Evolutionary conservation across 1,140 invertebrate genomes (phyloP), one percentile per base, ranked within the genome.

Genomic region (Antheraea pernyi): DNA sequence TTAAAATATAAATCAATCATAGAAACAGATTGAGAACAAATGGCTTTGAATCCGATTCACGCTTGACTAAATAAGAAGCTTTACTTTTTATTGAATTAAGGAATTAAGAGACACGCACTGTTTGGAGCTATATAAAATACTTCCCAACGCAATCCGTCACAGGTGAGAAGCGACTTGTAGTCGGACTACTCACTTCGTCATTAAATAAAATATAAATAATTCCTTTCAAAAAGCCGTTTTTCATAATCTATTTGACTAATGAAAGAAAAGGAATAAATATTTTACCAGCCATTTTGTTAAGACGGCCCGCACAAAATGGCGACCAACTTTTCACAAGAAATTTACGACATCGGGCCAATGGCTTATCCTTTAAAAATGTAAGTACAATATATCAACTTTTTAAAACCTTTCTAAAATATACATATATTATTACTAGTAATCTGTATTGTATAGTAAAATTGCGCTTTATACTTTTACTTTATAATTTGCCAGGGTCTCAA

Each of bases 121-220:
- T 81, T 82, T 76, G 72, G 72, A 75, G 68, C 73, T 67, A 87
- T 92, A 92, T 89, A 92, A 86, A 90, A 86, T 74, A 70, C 72
- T 73, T 72, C 65, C 46, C 16, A 63, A 36, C 30, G 37, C 7
- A 39, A 65, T 36, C 71, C 36, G 70, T 64, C 85, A 88, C 90
- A 92, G 87, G 90, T 92, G 90, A 91, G 87, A 92, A 92, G 88
- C 90, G 90, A 90, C 89, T 73, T 69, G 64, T 69, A 75, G 90
- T 92, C 90, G 88, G 84, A 91, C 88, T 92, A 89, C 90, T 91
- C 90, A 91, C 90, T 92, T 92, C 87, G 88, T 90, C 86, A 80
- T 42, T 74, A 73, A 70, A 71, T 19, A 59, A 53, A 37, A 70
- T 72, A 71, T 74, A 64, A 70, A 71, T 79, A 72, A 30, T 30